These are phyloP conservation scores for Agriopis aurantiaria DNA, from an alignment of 2,888 invertebrate genomes.

Conservation along the genomic window DNA sequence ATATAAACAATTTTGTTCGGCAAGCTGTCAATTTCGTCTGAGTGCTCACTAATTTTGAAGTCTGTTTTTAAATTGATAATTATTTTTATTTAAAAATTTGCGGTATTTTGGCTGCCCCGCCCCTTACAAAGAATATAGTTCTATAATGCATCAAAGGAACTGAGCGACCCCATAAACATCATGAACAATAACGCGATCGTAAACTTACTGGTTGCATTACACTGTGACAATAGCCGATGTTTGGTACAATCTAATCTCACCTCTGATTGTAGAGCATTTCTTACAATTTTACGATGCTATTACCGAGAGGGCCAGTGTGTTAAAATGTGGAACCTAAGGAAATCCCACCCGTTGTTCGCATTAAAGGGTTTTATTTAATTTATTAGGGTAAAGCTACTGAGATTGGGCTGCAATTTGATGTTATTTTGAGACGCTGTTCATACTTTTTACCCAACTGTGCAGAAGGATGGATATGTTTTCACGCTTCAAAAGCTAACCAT, in stretches of 20 bases:
- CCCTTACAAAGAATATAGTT: neutral
- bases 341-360: conserved; percentile 60
- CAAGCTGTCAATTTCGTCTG: too few relatives aligned
- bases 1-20: too few relatives aligned
- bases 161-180: conserved; percentile 15
- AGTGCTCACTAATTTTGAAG: too few relatives aligned
- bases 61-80: too few relatives aligned
- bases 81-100: too few relatives aligned
- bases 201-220: conserved; percentile 52
- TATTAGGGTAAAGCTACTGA: conserved; percentile 57
- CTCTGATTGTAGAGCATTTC: conserved; percentile 75
- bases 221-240: conserved; percentile 37
- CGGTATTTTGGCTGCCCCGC: neutral
- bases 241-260: conserved; percentile 71
- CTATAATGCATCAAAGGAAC: neutral
- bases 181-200: conserved; percentile 19
- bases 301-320: conserved; percentile 58
- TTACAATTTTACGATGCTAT: conserved; percentile 77
- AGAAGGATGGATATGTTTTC: too few relatives aligned
- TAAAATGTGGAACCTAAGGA: conserved; percentile 63
- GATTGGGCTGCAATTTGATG: conserved; percentile 50
- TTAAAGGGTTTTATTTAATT: conserved; percentile 64
- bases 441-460: too few relatives aligned
- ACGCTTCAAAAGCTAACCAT: too few relatives aligned
- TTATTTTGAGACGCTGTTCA: conserved; percentile 42